A percentile compares a stretch with the other conserved stretches of the same genome.
These are phyloP conservation scores for Amphipoea oculea DNA, from an alignment of 2,888 invertebrate species.

Conservation along the genomic window DNA sequence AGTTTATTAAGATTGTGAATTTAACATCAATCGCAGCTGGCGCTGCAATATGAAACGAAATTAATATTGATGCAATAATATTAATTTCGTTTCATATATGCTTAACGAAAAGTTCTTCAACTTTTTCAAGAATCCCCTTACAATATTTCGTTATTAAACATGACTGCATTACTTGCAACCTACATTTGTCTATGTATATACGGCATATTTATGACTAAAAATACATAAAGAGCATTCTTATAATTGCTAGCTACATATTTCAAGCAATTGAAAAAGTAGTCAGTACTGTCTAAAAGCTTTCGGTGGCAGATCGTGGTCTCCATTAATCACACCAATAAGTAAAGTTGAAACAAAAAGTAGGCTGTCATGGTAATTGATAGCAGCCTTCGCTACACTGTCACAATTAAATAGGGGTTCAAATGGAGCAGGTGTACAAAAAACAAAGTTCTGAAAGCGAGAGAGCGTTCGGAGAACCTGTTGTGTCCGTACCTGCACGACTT, in stretches of 20 bases:
- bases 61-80: slow-evolving; percentile 4
- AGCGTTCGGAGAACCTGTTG: slow-evolving; percentile 82
- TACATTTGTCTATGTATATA: slow-evolving; percentile 21
- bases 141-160: slow-evolving; percentile 22
- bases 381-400: slow-evolving; percentile 76
- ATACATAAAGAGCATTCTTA: slow-evolving; percentile 32
- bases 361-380: slow-evolving; percentile 82
- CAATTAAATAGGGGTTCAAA: slow-evolving; percentile 80
- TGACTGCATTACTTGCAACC: slow-evolving; percentile 16
- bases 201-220: slow-evolving; percentile 48
- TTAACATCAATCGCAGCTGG: slow-evolving; percentile 5
- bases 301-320: slow-evolving; percentile 33
- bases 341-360: slow-evolving; percentile 61
- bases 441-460: slow-evolving; percentile 80
- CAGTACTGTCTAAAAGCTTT: slow-evolving; percentile 49
- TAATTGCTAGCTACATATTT: slow-evolving; percentile 39
- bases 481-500: slow-evolving; percentile 68
- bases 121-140: slow-evolving; percentile 11
- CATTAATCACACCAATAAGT: slow-evolving; percentile 64
- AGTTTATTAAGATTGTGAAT: slow-evolving; percentile 21
- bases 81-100: no score
- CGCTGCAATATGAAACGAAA: slow-evolving; percentile 3
- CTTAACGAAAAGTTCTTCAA: slow-evolving; percentile 1
- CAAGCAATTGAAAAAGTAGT: slow-evolving; percentile 45
- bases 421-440: slow-evolving; percentile 83